Conservation (phyloP, 2,797 vertebrate genomes). For the Hemitrygon akajei region DNA sequence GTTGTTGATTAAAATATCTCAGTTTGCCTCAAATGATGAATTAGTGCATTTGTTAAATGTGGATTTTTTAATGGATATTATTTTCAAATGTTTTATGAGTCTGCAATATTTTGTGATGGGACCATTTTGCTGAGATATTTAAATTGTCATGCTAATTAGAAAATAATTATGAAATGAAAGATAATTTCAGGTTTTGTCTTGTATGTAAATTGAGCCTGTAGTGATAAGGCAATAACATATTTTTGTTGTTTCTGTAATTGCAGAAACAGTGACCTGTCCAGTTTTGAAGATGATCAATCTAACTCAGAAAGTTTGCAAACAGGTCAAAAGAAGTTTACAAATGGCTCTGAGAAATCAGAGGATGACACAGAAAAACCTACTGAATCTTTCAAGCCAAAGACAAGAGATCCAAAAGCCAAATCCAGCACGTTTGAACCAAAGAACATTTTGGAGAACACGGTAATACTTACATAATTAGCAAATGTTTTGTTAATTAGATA, state of each 20-base stretch:
- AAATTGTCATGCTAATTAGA: background rate
- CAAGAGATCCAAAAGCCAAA: background rate
- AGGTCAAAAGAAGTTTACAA: background rate
- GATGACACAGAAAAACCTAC: background rate
- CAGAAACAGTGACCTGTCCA: constrained; percentile 27
- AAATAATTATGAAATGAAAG: background rate
- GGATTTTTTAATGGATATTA: background rate
- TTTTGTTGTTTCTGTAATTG: background rate
- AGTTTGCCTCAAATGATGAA: no score
- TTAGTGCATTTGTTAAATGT: background rate
- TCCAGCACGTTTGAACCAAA: background rate
- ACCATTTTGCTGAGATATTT: background rate
- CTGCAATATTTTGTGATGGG: background rate
- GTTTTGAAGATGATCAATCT: constrained; percentile 6
- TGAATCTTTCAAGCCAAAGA: background rate
- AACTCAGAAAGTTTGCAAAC: background rate
- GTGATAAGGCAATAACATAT: background rate
- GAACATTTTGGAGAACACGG: background rate
- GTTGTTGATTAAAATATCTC: background rate
- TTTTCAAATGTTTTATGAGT: background rate
- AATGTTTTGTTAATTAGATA: background rate
- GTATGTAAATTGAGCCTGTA: background rate
- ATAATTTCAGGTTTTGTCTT: background rate
- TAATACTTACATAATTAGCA: background rate
- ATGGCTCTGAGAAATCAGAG: background rate